Evolutionary conservation across 2,888 invertebrate genomes (phyloP).

Genomic region (Hypercompe scribonia): DNA sequence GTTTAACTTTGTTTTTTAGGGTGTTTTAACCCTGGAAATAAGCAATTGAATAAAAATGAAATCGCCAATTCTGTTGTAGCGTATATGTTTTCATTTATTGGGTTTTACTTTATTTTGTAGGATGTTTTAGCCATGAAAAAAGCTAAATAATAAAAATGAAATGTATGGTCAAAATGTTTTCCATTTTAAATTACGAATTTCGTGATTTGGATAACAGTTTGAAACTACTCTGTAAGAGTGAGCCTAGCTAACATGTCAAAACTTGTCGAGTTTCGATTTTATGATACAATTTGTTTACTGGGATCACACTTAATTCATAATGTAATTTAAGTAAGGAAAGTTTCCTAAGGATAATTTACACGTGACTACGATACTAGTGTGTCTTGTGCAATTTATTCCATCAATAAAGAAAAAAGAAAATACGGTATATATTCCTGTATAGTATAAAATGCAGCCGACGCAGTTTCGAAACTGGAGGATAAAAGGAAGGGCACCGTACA

Average conservation of each 20-base stretch:
- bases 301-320: background rate
- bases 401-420: slow-evolving; percentile 23
- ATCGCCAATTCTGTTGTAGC: slow-evolving; percentile 22
- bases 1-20: background rate
- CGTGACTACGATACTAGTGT: background rate
- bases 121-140: background rate
- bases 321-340: background rate
- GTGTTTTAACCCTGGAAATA: background rate
- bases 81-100: slow-evolving; percentile 28
- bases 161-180: background rate
- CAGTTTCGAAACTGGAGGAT: slow-evolving; percentile 66
- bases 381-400: slow-evolving; percentile 17
- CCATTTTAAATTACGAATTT: background rate
- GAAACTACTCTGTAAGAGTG: background rate
- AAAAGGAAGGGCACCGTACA: slow-evolving; percentile 65
- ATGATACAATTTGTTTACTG: background rate
- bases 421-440: slow-evolving; percentile 36
- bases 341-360: background rate
- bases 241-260: background rate
- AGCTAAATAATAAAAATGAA: background rate
- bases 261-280: background rate
- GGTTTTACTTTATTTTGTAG: slow-evolving; percentile 2
- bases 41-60: background rate
- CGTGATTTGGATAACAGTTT: background rate
- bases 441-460: slow-evolving; percentile 74